Evolutionary conservation across 1,140 invertebrate species (phyloP), one percentile per base, ranked within the genome.

Genomic region (Anoplophora glabripennis): DNA sequence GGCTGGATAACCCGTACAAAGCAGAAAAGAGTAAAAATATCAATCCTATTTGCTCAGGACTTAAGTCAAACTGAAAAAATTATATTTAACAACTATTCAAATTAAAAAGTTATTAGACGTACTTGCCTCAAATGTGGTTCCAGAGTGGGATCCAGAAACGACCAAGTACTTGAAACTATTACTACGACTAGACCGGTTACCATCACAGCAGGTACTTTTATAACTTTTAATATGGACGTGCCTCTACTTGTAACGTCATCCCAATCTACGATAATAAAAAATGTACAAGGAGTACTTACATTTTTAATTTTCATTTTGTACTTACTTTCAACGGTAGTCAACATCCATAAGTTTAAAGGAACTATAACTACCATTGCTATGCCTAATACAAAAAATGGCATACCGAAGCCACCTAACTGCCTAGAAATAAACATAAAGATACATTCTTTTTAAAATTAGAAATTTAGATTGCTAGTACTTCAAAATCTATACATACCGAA

Each of bases 121-220:
- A 84, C 84, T 70, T 86, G 80, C 61, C 84, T 69, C 52, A 90
- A 75, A 78, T 90, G 88, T 12, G 88, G 88, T 70, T 89, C 86
- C 53, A 91, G 71, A 0, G 87, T 90, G 7, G 89, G 89, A 75
- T 92, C 89, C 15, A 91, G 71, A 71, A 89, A 88, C 1, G 86
- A 83, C 86, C 88, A 89, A 0, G 83, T 84, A 61, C 85, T 86
- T 0, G 88, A 86, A 8, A 84, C 80, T 7, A 89, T 76, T 4
- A 87, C 77, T 8, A 90, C 83, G 14, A 89, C 83, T n/a, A 87
- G 65, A 28, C 85, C 83, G 8, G 85, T 84, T 38, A 90, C 80
- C 12, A 87, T 76, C 3, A 89, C 81, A 1, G 84, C 80, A 1
- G 87, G 86, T 8, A 87, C 81, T 71, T 82, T 83, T 11, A 89